Evolutionary conservation across 1,140 invertebrate species (phyloP).

Genomic region (Periplaneta americana): DNA sequence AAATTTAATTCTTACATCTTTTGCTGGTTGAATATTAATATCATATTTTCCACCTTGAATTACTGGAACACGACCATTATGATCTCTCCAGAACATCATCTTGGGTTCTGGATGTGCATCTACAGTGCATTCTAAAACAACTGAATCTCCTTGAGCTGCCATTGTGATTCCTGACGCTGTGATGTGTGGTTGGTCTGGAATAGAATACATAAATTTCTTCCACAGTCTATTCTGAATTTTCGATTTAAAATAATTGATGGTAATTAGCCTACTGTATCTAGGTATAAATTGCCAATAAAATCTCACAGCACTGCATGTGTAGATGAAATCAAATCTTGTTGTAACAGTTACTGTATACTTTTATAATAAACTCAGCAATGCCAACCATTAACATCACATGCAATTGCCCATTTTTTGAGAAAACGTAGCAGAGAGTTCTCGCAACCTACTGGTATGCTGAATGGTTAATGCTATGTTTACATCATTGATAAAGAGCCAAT

Average conservation of each 20-base stretch:
- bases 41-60: slow-evolving; percentile 69
- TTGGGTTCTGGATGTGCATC: slow-evolving; percentile 71
- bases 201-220: slow-evolving; percentile 8
- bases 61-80: slow-evolving; percentile 58
- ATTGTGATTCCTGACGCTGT: slow-evolving; percentile 67
- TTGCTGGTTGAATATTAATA: slow-evolving; percentile 46
- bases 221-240: not conserved
- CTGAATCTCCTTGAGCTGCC: slow-evolving; percentile 62
- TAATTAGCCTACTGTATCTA: not conserved
- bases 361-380: no score
- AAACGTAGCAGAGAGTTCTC: no score
- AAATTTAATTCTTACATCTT: slow-evolving; percentile 44
- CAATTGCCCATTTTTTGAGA: no score
- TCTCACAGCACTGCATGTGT: no score
- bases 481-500: no score
- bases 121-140: slow-evolving; percentile 66
- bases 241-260: not conserved
- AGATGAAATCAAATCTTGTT: no score
- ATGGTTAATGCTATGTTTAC: no score
- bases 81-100: slow-evolving; percentile 72
- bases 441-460: no score
- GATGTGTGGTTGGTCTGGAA: slow-evolving; percentile 63
- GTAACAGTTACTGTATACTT: no score
- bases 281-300: not conserved
- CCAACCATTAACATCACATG: no score